Conservation (phyloP, 2,888 invertebrate species). For the Bruchidius siliquastri region DNA sequence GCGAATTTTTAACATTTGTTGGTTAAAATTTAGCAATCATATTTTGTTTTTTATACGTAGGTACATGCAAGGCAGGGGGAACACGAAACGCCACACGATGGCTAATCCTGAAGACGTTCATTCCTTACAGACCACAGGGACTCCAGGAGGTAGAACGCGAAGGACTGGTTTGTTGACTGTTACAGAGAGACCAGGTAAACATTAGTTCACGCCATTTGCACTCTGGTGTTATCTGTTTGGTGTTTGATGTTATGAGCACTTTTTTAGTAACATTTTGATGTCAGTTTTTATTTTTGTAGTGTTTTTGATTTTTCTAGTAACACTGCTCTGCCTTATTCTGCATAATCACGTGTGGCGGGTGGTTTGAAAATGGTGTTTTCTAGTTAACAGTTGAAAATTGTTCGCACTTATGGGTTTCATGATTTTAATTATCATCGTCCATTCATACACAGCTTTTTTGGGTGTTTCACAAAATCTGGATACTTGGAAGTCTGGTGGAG, state of each 20-base stretch:
- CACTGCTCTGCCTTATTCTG: neutral
- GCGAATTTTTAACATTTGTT: no score
- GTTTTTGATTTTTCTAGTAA: neutral
- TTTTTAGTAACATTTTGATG: neutral
- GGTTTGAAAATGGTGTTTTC: neutral
- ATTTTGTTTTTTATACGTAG: conserved; percentile 55
- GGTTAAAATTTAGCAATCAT: no score
- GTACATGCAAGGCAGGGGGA: conserved; percentile 73
- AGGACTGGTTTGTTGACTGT: conserved; percentile 81
- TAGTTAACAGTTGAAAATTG: neutral
- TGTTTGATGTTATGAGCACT: neutral
- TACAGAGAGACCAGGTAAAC: conserved; percentile 78
- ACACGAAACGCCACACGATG: conserved; percentile 73
- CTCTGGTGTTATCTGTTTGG: neutral
- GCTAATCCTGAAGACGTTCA: conserved; percentile 69
- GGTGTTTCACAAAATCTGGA: no score
- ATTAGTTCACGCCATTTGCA: neutral
- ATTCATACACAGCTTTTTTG: no score
- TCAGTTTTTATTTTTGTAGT: neutral
- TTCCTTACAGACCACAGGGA: conserved; percentile 37
- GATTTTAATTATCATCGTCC: neutral
- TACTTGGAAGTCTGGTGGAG: no score
- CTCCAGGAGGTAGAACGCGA: conserved; percentile 54
- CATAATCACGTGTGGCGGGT: neutral
- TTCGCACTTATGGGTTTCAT: neutral